Conservation (phyloP, 2,797 vertebrate species). For the Danio albolineatus region DNA sequence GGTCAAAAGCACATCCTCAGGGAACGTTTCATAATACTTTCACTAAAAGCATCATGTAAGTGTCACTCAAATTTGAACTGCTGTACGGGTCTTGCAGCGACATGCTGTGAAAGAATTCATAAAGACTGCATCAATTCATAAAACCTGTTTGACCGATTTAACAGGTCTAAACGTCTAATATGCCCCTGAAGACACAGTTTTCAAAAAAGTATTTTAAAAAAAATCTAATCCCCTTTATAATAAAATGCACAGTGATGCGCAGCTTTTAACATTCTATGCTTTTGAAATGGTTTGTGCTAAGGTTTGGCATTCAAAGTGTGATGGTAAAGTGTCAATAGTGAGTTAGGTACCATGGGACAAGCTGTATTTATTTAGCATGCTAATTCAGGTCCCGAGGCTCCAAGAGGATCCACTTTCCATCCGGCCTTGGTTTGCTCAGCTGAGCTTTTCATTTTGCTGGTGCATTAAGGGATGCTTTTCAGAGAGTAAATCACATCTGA, state of each 20-base stretch:
- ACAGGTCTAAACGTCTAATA: not conserved
- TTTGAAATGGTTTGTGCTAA: not conserved
- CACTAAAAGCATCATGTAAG: not conserved
- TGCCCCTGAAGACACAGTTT: not conserved
- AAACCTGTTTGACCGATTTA: not conserved
- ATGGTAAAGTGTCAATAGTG: not conserved
- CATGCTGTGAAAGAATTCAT: conserved; percentile 8
- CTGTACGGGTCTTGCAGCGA: not conserved
- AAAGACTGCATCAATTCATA: not conserved
- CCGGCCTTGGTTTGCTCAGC: conserved; percentile 16
- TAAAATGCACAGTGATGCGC: not conserved
- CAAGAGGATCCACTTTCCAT: not conserved
- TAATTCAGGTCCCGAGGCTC: conserved; percentile 9
- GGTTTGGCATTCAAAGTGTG: not conserved
- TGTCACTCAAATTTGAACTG: conserved; percentile 9
- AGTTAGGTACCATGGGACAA: not conserved
- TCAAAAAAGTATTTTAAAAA: not conserved
- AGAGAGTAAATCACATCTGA: not conserved
- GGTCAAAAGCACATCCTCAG: not conserved
- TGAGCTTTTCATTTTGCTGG: conserved; percentile 17
- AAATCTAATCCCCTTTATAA: not conserved
- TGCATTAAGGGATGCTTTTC: not conserved
- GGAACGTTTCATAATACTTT: not conserved
- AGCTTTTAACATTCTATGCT: conserved; percentile 12
- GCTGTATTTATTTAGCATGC: conserved; percentile 10